Evolutionary conservation across 2,113 vertebrate genomes (phyloP), one percentile per base, ranked within the genome.

Genomic region (Coturnix japonica): DNA sequence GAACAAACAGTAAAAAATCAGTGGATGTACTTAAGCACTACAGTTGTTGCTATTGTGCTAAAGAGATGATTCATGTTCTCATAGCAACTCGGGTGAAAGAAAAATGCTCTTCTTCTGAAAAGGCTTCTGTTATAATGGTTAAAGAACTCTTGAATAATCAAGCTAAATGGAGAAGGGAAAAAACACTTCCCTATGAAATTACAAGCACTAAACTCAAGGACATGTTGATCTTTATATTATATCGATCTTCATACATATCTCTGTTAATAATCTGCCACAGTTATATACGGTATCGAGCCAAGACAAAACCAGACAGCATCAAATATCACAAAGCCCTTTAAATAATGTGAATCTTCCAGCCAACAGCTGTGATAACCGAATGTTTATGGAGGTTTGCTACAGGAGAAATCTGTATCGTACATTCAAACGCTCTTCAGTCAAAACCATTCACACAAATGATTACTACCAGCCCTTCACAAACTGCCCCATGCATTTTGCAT

Each of bases 1-100:
- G 97, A 98, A 98, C 97, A 97, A 98, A 98, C 97, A 98, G 97
- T 95, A 95, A 97, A 96, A 97, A 98, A 98, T 98, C 97, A 98
- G 96, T 96, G 98, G 97, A 96, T 95, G 97, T 95, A 97, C 97
- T 96, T 97, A 96, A 97, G 96, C 85, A 96, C 96, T 95, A 96
- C 94, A 97, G 97, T 97, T 97, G 97, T 96, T 97, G 96, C 96
- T 96, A 98, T 96, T 98, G 97, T 97, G 95, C 96, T 97, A 96
- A 98, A 96, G 95, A 97, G 97, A 98, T 97, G 97, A 97, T 98
- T 98, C 98, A 97, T 97, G 96, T 96, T 98, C 97, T 97, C 97
- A 97, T 96, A 98, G 97, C 97, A 97, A 98, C 96, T 97, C 41
- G 81, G 89, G 92, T 81, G 65, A 91, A 90, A 93, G 92, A 93